phyloP scores from a whole-genome alignment of 2,888 invertebrate genomes.

The Cheilosia pagana region DNA sequence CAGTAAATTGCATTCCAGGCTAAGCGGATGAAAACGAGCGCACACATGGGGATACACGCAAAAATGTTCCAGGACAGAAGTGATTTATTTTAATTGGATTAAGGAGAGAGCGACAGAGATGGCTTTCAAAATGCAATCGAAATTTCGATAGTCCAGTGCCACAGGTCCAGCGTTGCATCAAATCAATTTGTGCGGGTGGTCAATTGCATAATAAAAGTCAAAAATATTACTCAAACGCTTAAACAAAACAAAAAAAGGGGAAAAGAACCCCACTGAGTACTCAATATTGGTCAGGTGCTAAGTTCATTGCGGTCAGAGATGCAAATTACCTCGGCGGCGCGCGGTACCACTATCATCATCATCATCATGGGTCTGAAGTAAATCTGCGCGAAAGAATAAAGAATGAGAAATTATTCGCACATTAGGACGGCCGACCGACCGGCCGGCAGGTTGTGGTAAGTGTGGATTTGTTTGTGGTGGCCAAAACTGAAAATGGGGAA shows the following conservation, averaged over 20 bases:
- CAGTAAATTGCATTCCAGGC: slow-evolving; percentile 70
- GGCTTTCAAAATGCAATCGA: slow-evolving; percentile 45
- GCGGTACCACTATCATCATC: neutral
- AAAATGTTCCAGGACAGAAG: slow-evolving; percentile 59
- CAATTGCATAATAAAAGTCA: slow-evolving; percentile 74
- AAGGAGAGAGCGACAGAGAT: slow-evolving; percentile 45
- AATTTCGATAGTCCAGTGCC: slow-evolving; percentile 14
- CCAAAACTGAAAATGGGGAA: neutral
- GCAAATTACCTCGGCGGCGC: slow-evolving; percentile 48
- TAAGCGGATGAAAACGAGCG: slow-evolving; percentile 72
- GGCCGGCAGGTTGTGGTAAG: slow-evolving; percentile 20
- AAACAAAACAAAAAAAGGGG: neutral
- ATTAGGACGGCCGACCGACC: slow-evolving; percentile 42
- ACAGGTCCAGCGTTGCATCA: slow-evolving; percentile 27
- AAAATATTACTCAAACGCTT: slow-evolving; percentile 66
- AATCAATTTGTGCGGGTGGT: slow-evolving; percentile 74
- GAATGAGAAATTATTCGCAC: slow-evolving; percentile 74
- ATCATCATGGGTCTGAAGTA: neutral
- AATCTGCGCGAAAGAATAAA: slow-evolving; percentile 53
- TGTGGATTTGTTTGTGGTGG: slow-evolving; percentile 38
- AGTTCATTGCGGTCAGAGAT: slow-evolving; percentile 61
- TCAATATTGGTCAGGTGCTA: slow-evolving; percentile 66
- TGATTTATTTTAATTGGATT: slow-evolving; percentile 75
- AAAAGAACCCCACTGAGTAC: slow-evolving; percentile 48
- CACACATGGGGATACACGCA: slow-evolving; percentile 28